A percentile compares a stretch with the other conserved stretches of the same genome.
Evolutionary conservation across 1,140 invertebrate species (phyloP).

Genomic region (Philopotamus ludificatus): DNA sequence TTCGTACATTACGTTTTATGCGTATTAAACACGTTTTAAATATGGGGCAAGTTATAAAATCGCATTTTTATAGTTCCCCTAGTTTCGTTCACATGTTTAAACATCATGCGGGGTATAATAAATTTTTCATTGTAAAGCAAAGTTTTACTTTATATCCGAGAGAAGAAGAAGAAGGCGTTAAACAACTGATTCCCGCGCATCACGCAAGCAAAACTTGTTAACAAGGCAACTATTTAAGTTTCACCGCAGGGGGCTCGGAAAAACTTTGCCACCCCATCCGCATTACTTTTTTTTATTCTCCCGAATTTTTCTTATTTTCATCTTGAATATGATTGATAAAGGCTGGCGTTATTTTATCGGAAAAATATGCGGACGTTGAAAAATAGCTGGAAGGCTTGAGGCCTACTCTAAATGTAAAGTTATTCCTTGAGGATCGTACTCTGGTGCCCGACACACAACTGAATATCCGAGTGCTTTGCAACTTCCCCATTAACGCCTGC

Average conservation of each 20-base stretch:
- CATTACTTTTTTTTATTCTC: background rate
- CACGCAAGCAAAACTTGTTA: background rate
- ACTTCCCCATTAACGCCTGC: slow-evolving; percentile 15
- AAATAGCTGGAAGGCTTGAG: slow-evolving; percentile 33
- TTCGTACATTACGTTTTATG: too few relatives aligned
- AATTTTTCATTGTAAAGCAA: background rate
- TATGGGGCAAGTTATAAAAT: too few relatives aligned
- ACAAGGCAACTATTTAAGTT: slow-evolving; percentile 22
- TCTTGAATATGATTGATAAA: slow-evolving; percentile 41
- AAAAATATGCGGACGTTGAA: slow-evolving; percentile 40
- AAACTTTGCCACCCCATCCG: background rate
- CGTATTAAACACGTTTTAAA: too few relatives aligned
- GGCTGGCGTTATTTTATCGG: slow-evolving; percentile 31
- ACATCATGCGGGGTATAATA: background rate
- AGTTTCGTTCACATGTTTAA: too few relatives aligned
- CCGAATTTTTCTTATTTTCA: slow-evolving; percentile 30
- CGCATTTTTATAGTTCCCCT: too few relatives aligned
- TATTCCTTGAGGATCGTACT: slow-evolving; percentile 22
- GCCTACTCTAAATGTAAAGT: slow-evolving; percentile 36
- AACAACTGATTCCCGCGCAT: background rate
- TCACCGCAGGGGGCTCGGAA: background rate
- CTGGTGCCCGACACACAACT: slow-evolving; percentile 5
- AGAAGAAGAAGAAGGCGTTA: background rate
- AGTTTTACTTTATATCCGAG: background rate
- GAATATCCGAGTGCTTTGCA: slow-evolving; percentile 21